Base-by-base conservation (phyloP, 2,113 vertebrate species). In the Callaeas wilsoni region DNA sequence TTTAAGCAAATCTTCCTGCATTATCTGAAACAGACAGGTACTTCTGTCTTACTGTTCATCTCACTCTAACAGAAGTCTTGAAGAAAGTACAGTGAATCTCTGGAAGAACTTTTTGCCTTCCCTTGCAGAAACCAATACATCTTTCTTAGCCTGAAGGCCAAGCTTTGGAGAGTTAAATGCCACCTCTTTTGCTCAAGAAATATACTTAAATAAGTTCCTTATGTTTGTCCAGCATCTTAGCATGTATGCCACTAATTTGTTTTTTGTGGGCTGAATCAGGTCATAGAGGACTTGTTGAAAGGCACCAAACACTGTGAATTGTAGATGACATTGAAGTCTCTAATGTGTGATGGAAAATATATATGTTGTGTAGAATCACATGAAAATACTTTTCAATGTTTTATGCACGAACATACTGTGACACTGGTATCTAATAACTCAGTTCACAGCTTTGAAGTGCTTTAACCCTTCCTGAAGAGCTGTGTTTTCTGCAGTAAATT, bases 401-500 rank as follows among this genome's bases (percentile, higher is more conserved):
- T 93, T 84, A 95, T 91, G 78, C 42, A 85, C 49, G 64, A 96
- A 84, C 16, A 80, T 60, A 70, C 63, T 77, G 88, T 84, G 94
- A 56, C 39, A 60, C 39, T 88, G 75, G 39, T 67, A 90, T 94
- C 86, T 97, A 79, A 92, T 94, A 97, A 88, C 94, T 94, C 64
- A 22, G 71, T 93, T 96, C 75, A 84, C 89, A 93, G 57, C 50
- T 96, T 94, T 92, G 71, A 87, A 82, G 65, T 77, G 57, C 79
- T 93, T 85, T 57, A 94, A 78, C 15, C 23, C 35, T 83, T 97
- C 87, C 41, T 89, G 30, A 33, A 80, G 41, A 80, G 37, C 44
- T 96, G 56, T 57, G 63, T 95, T 93, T 91, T 52, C 81, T 97
- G 73, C 79, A 96, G 87, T 93, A 95, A 94, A 90, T 87, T 73